Conservation (phyloP, 2,888 invertebrate species). For the Diarsia brunnea region DNA sequence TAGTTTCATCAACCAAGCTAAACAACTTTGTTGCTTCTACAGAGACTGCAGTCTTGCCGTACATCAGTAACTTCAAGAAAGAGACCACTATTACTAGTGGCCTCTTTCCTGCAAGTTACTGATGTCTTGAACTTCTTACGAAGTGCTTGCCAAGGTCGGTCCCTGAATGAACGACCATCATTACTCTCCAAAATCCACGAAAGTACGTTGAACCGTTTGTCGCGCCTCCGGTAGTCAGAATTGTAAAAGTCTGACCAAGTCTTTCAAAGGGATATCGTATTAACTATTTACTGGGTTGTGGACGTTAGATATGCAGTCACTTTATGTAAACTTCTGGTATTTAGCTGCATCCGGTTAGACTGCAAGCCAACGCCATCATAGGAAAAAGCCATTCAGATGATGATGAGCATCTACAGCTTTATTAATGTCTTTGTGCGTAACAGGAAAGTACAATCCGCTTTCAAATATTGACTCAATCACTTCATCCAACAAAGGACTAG, state of each 20-base stretch:
- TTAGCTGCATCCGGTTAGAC: not conserved
- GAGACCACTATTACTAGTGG: not conserved
- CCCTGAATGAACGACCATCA: not conserved
- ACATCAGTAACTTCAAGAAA: not conserved
- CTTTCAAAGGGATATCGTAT: not conserved
- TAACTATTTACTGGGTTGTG: not conserved
- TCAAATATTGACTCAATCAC: constrained; percentile 50
- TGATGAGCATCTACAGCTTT: not conserved
- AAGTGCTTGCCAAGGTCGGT: not conserved
- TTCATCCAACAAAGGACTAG: constrained; percentile 50
- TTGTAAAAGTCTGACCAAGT: not conserved
- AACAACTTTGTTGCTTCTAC: constrained; percentile 14
- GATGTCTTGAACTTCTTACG: no score
- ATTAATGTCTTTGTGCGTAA: not conserved
- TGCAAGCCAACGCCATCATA: not conserved
- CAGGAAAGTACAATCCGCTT: constrained; percentile 38
- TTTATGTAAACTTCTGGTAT: not conserved
- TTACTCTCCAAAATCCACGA: not conserved
- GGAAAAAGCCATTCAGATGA: not conserved
- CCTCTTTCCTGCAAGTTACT: no score
- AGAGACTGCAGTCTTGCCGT: not conserved
- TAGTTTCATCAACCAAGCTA: not conserved
- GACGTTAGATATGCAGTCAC: not conserved
- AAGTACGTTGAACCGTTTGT: not conserved
- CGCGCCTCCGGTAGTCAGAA: not conserved